Conservation (phyloP, 2,888 invertebrate species). For the Nomada fucata region DNA sequence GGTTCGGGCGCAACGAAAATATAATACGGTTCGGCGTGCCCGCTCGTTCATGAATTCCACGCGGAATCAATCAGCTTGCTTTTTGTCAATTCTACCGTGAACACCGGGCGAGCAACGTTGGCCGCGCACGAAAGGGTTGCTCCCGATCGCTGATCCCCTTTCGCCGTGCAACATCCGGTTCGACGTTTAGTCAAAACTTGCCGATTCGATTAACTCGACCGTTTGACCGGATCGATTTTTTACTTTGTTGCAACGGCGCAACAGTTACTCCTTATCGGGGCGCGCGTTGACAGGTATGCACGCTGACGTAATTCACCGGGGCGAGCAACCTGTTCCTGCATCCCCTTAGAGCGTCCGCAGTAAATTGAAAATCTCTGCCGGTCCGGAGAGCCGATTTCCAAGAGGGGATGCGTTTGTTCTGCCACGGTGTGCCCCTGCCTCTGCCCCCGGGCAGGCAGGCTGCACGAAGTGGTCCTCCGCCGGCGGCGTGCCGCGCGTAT, state of each 20-base stretch:
- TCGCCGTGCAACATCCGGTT: neutral
- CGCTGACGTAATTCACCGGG: constrained; percentile 61
- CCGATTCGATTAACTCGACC: constrained; percentile 62
- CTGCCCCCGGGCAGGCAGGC: constrained; percentile 35
- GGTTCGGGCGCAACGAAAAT: too few relatives aligned
- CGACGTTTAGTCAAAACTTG: constrained; percentile 35
- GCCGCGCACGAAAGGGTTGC: constrained; percentile 9
- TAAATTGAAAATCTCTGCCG: constrained; percentile 71
- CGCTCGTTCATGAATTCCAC: neutral
- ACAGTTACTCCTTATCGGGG: constrained; percentile 54
- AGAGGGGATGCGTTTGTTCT: constrained; percentile 66
- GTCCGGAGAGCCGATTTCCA: constrained; percentile 54
- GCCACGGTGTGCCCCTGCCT: constrained; percentile 44
- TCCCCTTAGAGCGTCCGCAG: constrained; percentile 53
- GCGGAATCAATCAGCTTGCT: neutral
- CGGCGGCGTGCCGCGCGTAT: constrained; percentile 66
- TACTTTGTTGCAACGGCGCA: constrained; percentile 47
- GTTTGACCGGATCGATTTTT: constrained; percentile 54
- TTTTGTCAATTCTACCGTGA: constrained; percentile 19
- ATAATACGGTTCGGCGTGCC: too few relatives aligned
- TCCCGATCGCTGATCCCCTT: constrained; percentile 3
- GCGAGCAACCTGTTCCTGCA: constrained; percentile 44
- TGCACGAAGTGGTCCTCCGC: constrained; percentile 43
- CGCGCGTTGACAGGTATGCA: constrained; percentile 56
- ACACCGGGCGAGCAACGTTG: constrained; percentile 2